Conservation (phyloP, 2,113 vertebrate species). For the Empidonax alnorum region DNA sequence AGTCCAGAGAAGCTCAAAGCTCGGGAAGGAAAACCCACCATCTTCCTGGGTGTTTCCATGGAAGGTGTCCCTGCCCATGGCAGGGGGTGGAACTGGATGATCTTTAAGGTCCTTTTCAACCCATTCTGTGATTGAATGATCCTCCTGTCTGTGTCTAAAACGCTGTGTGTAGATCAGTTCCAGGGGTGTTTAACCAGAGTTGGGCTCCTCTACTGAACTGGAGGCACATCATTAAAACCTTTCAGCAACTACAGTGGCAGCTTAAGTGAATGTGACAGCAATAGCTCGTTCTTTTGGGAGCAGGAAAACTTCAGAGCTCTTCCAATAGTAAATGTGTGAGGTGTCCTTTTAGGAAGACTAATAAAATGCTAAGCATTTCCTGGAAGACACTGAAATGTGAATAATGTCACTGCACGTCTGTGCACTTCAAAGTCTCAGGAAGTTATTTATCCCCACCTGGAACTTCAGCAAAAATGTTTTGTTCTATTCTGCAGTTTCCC, state of each 20-base stretch:
- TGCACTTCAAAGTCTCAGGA: not conserved
- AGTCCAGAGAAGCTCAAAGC: not conserved
- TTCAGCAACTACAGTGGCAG: not conserved
- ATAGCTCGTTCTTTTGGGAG: not conserved
- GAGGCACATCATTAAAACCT: not conserved
- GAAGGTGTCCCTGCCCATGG: not conserved
- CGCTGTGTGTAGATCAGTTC: not conserved
- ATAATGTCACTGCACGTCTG: not conserved
- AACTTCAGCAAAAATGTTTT: not conserved
- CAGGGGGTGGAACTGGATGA: not conserved
- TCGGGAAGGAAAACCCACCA: not conserved
- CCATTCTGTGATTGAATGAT: not conserved
- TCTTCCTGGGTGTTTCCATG: not conserved
- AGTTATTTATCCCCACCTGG: not conserved
- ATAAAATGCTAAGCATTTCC: not conserved
- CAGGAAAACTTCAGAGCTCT: not conserved
- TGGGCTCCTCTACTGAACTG: not conserved
- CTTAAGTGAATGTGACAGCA: not conserved
- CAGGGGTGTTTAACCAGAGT: too few species aligned
- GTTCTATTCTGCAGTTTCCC: not conserved
- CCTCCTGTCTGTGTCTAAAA: accelerated
- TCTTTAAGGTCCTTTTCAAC: not conserved
- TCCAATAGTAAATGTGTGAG: not conserved
- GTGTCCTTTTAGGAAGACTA: not conserved
- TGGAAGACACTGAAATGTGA: not conserved